phyloP scores from a whole-genome alignment of 2,888 invertebrate species.

The Copidosoma aretas region DNA sequence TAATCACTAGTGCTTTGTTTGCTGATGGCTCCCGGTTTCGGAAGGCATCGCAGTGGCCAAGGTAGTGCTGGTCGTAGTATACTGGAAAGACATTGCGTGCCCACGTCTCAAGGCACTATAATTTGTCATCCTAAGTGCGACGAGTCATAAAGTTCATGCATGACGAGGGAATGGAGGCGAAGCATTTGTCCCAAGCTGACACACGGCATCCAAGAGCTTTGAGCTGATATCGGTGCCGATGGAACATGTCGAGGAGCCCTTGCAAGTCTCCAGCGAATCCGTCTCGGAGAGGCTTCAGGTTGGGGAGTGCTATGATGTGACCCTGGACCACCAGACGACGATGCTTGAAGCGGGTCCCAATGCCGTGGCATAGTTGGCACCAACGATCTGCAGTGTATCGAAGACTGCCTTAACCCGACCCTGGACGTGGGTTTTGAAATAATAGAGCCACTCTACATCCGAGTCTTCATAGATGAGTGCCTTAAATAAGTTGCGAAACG shows the following conservation, averaged over 20 bases:
- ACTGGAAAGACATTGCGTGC: background rate
- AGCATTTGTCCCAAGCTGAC: background rate
- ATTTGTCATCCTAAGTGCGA: conserved; percentile 5
- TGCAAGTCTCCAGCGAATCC: background rate
- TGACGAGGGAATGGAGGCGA: background rate
- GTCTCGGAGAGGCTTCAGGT: background rate
- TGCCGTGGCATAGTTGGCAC: background rate
- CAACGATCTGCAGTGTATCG: background rate
- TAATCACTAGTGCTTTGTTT: background rate
- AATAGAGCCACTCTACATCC: background rate
- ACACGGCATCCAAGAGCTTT: background rate
- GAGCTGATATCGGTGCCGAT: background rate
- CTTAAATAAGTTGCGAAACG: background rate
- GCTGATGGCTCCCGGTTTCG: background rate
- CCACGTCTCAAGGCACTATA: background rate
- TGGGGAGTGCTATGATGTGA: background rate
- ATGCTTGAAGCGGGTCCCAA: background rate
- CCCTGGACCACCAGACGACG: background rate
- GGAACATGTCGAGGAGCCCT: background rate
- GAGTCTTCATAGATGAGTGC: background rate
- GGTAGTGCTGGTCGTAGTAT: conserved; percentile 1
- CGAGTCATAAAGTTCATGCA: background rate
- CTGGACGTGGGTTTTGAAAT: background rate
- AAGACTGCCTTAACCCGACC: background rate
- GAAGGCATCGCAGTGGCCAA: background rate